A percentile compares a stretch with the other conserved stretches of the same genome.
phyloP scores from a whole-genome alignment of 2,113 vertebrate species.

The Pterophyllum scalare region DNA sequence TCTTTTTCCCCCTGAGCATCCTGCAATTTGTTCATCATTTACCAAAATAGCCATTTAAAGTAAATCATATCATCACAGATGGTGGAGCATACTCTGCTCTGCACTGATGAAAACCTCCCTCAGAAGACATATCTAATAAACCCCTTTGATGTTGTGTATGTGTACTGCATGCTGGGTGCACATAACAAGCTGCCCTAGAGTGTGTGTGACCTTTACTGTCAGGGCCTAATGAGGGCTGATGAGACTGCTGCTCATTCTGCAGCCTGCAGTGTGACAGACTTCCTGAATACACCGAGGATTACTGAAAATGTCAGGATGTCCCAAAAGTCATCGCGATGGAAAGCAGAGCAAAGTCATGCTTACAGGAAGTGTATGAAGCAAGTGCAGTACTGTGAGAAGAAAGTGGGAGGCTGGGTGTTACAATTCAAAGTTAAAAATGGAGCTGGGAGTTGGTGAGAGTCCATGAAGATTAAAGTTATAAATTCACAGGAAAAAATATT shows the following conservation, averaged over 20 bases:
- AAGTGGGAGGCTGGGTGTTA: background rate
- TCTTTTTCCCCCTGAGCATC: background rate
- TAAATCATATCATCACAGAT: background rate
- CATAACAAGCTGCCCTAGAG: conserved; percentile 50
- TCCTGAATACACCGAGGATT: conserved; percentile 24
- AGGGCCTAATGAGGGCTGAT: conserved; percentile 55
- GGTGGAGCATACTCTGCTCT: no score
- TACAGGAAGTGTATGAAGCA: background rate
- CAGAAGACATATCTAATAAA: conserved; percentile 52
- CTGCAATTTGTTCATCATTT: conserved; percentile 30
- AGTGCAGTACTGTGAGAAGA: background rate
- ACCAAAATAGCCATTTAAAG: background rate
- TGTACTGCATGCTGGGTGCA: background rate
- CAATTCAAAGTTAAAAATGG: background rate
- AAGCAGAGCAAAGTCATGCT: background rate
- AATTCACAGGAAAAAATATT: background rate
- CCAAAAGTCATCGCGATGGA: conserved; percentile 1
- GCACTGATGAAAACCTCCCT: conserved; percentile 39
- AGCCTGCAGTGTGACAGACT: conserved; percentile 2
- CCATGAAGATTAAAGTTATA: background rate
- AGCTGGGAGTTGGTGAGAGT: fast-evolving
- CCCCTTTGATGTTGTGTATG: conserved; percentile 48
- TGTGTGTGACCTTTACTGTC: conserved; percentile 68
- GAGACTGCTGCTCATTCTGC: background rate
- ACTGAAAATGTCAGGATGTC: conserved; percentile 51